Percentiles rank a stretch among this genome's conserved stretches.
phyloP scores from a whole-genome alignment of 1,140 invertebrate genomes.

The honey bee (Apis mellifera) region DNA sequence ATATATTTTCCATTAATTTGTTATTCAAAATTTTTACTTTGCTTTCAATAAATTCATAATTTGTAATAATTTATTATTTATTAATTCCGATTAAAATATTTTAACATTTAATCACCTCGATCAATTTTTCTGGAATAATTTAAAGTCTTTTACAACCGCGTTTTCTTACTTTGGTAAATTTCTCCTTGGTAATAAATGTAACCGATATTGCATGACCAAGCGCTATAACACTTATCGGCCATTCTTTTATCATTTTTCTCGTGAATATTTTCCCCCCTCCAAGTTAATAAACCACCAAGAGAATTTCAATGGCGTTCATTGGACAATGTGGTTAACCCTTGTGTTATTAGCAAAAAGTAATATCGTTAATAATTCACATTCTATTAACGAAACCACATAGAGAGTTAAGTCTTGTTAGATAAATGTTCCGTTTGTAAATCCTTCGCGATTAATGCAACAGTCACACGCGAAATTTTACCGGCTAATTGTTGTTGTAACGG shows the following conservation, averaged over 20 bases:
- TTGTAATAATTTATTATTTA: no score
- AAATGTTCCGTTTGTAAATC: not conserved
- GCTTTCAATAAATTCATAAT: no score
- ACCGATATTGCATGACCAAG: conserved; percentile 5
- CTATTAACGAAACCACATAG: conserved; percentile 9
- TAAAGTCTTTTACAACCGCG: no score
- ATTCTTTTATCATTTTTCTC: conserved; percentile 22
- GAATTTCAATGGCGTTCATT: conserved; percentile 1
- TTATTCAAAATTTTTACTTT: no score
- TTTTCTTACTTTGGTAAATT: no score
- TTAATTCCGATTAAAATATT: no score
- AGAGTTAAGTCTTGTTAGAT: not conserved
- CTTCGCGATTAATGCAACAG: not conserved
- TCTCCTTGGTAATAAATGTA: not conserved
- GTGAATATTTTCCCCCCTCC: conserved; percentile 11
- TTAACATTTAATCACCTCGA: no score
- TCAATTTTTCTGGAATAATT: no score
- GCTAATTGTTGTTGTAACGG: not conserved
- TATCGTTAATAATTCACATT: conserved; percentile 10
- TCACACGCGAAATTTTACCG: not conserved
- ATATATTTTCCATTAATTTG: no score
- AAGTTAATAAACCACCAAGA: not conserved
- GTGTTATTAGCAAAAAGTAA: conserved; percentile 8
- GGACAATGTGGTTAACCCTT: not conserved
- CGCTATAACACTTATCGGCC: conserved; percentile 10